These are phyloP conservation scores for Cassiopea xamachana DNA, from an alignment of 30 jellyfish, hydroid and myxozoan genomes.

Conservation along the genomic window DNA sequence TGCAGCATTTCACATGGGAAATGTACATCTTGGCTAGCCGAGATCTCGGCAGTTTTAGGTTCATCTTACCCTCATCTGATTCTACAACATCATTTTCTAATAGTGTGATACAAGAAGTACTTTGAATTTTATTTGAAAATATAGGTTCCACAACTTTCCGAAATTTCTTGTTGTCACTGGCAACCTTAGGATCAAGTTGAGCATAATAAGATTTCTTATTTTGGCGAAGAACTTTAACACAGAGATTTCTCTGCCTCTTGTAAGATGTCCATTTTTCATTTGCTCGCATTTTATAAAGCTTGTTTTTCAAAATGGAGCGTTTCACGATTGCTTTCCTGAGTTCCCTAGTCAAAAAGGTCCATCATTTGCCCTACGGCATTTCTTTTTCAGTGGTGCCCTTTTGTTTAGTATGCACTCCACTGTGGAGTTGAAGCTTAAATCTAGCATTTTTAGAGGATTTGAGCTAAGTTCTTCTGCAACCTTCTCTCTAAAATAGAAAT, in stretches of 20 bases:
- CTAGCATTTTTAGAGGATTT: too few relatives aligned
- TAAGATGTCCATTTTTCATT: not conserved
- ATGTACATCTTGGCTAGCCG: too few relatives aligned
- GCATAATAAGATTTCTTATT: not conserved
- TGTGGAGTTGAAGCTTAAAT: too few relatives aligned
- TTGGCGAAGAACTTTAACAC: not conserved
- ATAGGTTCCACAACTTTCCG: not conserved
- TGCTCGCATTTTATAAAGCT: not conserved
- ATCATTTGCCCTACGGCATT: too few relatives aligned
- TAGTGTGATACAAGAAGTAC: not conserved
- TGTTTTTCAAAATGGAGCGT: not conserved
- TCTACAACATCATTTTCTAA: not conserved
- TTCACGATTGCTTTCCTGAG: too few relatives aligned
- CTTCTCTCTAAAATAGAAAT: too few relatives aligned
- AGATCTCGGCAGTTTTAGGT: too few relatives aligned
- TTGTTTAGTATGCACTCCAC: too few relatives aligned
- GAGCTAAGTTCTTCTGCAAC: too few relatives aligned
- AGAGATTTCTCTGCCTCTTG: not conserved
- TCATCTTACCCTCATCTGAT: not conserved
- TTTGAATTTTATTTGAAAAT: not conserved
- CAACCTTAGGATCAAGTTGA: not conserved
- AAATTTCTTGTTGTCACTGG: not conserved
- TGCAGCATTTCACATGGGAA: too few relatives aligned
- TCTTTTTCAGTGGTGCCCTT: too few relatives aligned
- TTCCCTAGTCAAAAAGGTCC: too few relatives aligned